phyloP scores from a whole-genome alignment of 2,113 vertebrate species.

The Isurus oxyrinchus region DNA sequence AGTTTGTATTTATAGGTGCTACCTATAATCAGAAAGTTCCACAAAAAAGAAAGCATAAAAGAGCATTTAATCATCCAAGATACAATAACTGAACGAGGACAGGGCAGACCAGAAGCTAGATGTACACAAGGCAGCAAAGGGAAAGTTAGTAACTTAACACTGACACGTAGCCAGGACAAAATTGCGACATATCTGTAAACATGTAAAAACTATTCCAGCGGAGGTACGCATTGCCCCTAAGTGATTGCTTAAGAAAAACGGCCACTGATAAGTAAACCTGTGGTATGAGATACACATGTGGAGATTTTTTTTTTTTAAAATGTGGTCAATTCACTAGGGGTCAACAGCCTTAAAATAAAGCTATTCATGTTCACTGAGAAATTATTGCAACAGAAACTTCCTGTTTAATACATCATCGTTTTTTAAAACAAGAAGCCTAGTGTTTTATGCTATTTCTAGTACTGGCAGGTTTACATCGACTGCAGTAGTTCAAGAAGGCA shows the following conservation, averaged over 20 bases:
- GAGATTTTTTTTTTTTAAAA: background rate
- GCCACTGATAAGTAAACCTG: background rate
- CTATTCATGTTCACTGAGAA: background rate
- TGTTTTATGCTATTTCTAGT: background rate
- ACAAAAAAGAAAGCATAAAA: background rate
- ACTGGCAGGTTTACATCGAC: background rate
- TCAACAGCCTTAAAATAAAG: background rate
- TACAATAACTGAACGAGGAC: background rate
- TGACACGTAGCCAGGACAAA: background rate
- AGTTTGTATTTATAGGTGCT: background rate
- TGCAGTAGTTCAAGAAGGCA: no score
- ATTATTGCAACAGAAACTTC: background rate
- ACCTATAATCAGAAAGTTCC: background rate
- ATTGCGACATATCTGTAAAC: background rate
- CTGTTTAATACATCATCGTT: background rate
- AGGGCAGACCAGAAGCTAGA: background rate
- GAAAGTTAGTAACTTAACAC: background rate
- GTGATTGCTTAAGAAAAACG: background rate
- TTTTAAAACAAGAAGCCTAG: background rate
- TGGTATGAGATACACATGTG: background rate
- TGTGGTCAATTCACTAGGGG: background rate
- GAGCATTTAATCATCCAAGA: background rate
- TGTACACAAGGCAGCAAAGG: background rate
- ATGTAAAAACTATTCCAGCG: background rate
- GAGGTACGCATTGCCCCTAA: background rate